phyloP scores from a whole-genome alignment of 2,888 invertebrate genomes.

The Malthinus flaveolus region DNA sequence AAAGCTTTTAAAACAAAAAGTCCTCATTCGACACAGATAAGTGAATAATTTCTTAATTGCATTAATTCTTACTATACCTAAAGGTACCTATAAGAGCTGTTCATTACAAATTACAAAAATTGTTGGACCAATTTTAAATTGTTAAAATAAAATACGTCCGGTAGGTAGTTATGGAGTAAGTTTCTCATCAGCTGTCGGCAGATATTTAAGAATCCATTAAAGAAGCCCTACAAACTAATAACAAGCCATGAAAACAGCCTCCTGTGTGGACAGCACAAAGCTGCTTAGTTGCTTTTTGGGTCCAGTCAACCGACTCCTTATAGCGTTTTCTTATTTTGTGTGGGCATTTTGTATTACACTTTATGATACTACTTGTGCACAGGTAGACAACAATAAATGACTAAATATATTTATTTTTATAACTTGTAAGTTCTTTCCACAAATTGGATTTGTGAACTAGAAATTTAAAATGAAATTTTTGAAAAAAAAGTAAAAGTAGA shows the following conservation, averaged over 20 bases:
- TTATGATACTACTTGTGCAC: slow-evolving; percentile 17
- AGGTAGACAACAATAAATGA: slow-evolving; percentile 26
- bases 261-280: slow-evolving; percentile 28
- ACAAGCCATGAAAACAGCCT: slow-evolving; percentile 45
- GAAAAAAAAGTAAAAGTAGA: background rate
- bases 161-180: slow-evolving; percentile 24
- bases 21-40: too few species aligned
- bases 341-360: slow-evolving; percentile 21
- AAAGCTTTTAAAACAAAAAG: background rate
- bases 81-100: too few species aligned
- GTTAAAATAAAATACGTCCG: slow-evolving; percentile 11
- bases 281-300: slow-evolving; percentile 26
- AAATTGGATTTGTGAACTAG: background rate
- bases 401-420: slow-evolving; percentile 11
- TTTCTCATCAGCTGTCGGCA: slow-evolving; percentile 44
- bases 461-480: background rate
- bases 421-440: background rate
- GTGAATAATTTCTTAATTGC: too few species aligned
- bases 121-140: background rate
- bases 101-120: background rate
- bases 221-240: slow-evolving; percentile 48
- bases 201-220: slow-evolving; percentile 51
- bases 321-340: slow-evolving; percentile 7
- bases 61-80: too few species aligned
- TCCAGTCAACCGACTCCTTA: slow-evolving; percentile 17